A percentile compares a stretch with the other conserved stretches of the same genome.
phyloP scores from a whole-genome alignment of 2,797 vertebrate species.

The Epinephelus awoara region DNA sequence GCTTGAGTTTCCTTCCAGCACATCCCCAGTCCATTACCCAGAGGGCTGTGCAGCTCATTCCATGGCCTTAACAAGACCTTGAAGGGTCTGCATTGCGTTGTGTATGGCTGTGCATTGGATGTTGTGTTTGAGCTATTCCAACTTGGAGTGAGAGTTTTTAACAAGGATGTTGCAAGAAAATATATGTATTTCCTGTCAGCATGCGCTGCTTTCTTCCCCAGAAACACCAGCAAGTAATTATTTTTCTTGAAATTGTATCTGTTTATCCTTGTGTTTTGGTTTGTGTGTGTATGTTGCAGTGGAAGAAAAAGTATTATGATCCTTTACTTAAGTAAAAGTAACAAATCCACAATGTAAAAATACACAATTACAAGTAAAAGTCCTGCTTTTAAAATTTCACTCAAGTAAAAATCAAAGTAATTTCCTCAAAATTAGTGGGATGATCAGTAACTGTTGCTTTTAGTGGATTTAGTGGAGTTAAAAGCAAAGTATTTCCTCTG shows the following conservation, averaged over 20 bases:
- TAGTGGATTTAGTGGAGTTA: neutral
- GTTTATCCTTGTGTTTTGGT: neutral
- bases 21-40: slow-evolving; percentile 73
- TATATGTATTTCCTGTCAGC: neutral
- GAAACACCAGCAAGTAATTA: neutral
- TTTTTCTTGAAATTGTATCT: neutral
- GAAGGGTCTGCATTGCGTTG: slow-evolving; percentile 33
- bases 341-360: neutral
- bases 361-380: neutral
- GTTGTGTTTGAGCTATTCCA: slow-evolving; percentile 7
- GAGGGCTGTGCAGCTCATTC: slow-evolving; percentile 70
- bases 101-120: slow-evolving; percentile 12
- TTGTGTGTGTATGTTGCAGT: neutral
- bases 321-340: neutral
- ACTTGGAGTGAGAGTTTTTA: neutral
- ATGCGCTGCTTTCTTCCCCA: neutral
- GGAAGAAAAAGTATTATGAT: neutral
- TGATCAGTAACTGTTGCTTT: neutral
- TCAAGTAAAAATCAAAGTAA: too few species aligned
- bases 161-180: neutral
- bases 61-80: slow-evolving; percentile 71
- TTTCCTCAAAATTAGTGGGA: neutral
- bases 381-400: neutral
- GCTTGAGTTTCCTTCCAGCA: slow-evolving; percentile 74
- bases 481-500: neutral